These are phyloP conservation scores for Solea senegalensis DNA, from an alignment of 2,113 vertebrate genomes.

Conservation along the genomic window DNA sequence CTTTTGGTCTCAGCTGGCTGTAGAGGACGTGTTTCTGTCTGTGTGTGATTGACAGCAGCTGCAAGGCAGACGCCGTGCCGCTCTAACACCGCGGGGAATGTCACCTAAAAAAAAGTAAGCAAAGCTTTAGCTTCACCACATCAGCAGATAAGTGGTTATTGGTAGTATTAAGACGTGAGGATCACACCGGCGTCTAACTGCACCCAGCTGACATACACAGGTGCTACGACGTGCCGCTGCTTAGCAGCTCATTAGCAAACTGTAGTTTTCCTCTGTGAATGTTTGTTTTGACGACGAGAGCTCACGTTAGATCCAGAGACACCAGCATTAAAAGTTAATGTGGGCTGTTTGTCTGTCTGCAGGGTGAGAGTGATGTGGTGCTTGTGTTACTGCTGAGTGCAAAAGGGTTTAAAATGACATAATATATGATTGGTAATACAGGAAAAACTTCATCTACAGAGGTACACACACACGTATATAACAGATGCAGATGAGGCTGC, in stretches of 20 bases:
- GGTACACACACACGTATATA: background rate
- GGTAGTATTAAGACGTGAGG: background rate
- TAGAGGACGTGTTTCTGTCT: too few relatives aligned
- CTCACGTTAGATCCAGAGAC: background rate
- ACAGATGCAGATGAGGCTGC: background rate
- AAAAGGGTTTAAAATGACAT: background rate
- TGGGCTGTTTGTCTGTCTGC: background rate
- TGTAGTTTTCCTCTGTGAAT: background rate
- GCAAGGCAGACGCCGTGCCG: too few relatives aligned
- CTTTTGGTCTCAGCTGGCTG: background rate
- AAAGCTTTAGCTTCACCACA: background rate
- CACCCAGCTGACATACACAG: background rate
- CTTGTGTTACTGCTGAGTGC: background rate
- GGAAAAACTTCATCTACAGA: background rate
- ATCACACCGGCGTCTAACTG: background rate
- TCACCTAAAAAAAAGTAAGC: background rate
- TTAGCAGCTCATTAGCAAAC: background rate
- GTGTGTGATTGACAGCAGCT: too few relatives aligned
- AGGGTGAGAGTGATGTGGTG: too few relatives aligned
- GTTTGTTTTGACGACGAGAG: background rate
- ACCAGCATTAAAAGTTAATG: background rate
- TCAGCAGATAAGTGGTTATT: background rate
- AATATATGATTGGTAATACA: background rate
- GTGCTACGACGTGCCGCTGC: too few relatives aligned
- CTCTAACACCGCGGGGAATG: background rate